phyloP scores from a whole-genome alignment of 2,888 invertebrate genomes.

The Apamea crenata region DNA sequence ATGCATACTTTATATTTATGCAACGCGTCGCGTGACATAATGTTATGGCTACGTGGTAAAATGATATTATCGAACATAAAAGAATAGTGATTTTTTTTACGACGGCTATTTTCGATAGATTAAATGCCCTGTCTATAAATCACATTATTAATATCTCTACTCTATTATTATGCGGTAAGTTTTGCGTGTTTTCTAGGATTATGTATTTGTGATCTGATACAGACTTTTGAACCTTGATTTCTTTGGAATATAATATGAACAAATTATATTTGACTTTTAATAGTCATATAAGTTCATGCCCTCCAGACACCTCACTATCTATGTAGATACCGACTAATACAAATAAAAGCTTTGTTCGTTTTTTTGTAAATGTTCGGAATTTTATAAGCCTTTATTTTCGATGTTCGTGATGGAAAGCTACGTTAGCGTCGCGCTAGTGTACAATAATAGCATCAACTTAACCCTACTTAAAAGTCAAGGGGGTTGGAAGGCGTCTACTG shows the following conservation, averaged over 20 bases:
- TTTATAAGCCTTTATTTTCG: conserved; percentile 7
- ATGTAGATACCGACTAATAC: neutral
- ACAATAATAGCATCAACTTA: conserved; percentile 53
- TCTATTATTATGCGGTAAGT: conserved; percentile 6
- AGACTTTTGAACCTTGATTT: neutral
- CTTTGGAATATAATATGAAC: neutral
- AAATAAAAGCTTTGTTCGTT: conserved; percentile 4
- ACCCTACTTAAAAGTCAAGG: conserved; percentile 66
- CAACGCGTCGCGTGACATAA: neutral
- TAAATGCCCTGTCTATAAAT: conserved; percentile 4
- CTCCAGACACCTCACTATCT: conserved; percentile 26
- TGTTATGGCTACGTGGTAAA: neutral
- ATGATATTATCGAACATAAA: neutral
- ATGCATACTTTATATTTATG: neutral
- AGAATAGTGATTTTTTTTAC: conserved; percentile 13
- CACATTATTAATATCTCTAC: conserved; percentile 11
- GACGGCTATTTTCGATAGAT: neutral
- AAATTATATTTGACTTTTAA: conserved; percentile 12
- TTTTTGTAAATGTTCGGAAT: neutral
- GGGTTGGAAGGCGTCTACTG: conserved; percentile 51
- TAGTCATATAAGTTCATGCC: conserved; percentile 11
- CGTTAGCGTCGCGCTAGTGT: conserved; percentile 16
- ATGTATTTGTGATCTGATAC: neutral
- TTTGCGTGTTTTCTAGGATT: conserved; percentile 26
- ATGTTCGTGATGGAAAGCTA: neutral